phyloP scores from a whole-genome alignment of 2,888 invertebrate genomes.

The Auanema sp. region DNA sequence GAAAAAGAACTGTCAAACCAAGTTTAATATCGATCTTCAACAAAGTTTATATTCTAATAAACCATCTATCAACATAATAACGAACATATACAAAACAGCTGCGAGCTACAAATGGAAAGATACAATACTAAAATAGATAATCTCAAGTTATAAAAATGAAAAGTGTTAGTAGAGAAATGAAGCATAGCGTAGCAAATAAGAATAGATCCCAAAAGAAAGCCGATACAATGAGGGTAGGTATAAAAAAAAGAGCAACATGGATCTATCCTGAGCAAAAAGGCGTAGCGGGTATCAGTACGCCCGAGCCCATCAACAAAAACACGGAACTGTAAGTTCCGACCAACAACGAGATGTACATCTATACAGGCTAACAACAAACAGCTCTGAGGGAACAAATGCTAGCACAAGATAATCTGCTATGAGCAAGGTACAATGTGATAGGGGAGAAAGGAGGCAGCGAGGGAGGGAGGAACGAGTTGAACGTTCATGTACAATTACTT shows the following conservation, averaged over 20 bases:
- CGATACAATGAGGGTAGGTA: conserved; percentile 11
- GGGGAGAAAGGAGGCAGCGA: background rate
- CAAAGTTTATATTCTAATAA: conserved; percentile 13
- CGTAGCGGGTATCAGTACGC: conserved; percentile 1
- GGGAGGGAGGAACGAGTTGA: background rate
- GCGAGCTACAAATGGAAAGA: too few species aligned
- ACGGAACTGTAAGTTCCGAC: conserved; percentile 15
- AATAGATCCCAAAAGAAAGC: conserved; percentile 10
- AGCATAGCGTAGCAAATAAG: conserved; percentile 8
- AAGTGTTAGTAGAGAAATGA: conserved; percentile 6
- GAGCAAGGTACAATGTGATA: conserved; percentile 2
- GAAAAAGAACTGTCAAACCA: conserved; percentile 5
- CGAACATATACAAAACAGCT: conserved; percentile 20
- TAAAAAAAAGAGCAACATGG: conserved; percentile 8
- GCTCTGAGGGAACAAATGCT: conserved; percentile 13
- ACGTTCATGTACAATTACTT: conserved; percentile 2
- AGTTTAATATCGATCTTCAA: background rate
- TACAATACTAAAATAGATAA: too few species aligned
- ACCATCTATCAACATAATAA: conserved; percentile 18
- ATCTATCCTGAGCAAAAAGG: conserved; percentile 21
- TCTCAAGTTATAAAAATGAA: background rate
- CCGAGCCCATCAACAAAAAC: conserved; percentile 13
- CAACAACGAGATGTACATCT: conserved; percentile 26
- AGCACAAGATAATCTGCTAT: conserved; percentile 12
- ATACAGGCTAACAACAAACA: conserved; percentile 24